These are phyloP conservation scores for Poeciliopsis occidentalis DNA, from an alignment of 2,113 vertebrate genomes.

Conservation along the genomic window DNA sequence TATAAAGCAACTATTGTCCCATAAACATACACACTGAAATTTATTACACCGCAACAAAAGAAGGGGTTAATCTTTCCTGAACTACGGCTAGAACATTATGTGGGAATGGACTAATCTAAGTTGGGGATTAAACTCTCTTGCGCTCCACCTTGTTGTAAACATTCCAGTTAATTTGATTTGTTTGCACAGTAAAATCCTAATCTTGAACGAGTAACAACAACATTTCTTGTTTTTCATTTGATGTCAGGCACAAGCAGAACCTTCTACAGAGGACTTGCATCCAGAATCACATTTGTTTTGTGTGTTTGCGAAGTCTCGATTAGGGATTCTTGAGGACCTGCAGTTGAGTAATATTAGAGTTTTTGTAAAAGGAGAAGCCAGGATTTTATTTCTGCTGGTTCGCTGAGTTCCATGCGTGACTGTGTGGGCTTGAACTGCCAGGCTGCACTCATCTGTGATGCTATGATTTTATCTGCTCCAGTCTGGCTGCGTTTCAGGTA, in stretches of 20 bases:
- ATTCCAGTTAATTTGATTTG: conserved; percentile 1
- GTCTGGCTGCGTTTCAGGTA: background rate
- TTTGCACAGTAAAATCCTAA: conserved; percentile 16
- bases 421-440: conserved; percentile 18
- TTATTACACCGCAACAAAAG: background rate
- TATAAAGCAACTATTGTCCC: background rate
- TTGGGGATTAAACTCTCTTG: conserved; percentile 6
- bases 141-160: conserved; percentile 28
- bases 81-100: background rate
- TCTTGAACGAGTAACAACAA: conserved; percentile 19
- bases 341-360: conserved; percentile 24
- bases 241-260: conserved; percentile 15
- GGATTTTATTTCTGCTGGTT: conserved; percentile 16
- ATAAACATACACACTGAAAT: background rate
- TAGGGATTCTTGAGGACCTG: conserved; percentile 13
- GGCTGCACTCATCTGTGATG: conserved; percentile 28
- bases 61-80: background rate
- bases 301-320: conserved; percentile 28
- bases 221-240: conserved; percentile 6
- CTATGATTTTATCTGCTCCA: conserved; percentile 34
- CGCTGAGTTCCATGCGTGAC: conserved; percentile 5
- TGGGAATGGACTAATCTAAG: background rate
- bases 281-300: conserved; percentile 13
- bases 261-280: conserved; percentile 11
- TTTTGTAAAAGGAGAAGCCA: conserved; percentile 19